phyloP scores from a whole-genome alignment of 1,140 invertebrate genomes.

The Hylyphantes graminicola region DNA sequence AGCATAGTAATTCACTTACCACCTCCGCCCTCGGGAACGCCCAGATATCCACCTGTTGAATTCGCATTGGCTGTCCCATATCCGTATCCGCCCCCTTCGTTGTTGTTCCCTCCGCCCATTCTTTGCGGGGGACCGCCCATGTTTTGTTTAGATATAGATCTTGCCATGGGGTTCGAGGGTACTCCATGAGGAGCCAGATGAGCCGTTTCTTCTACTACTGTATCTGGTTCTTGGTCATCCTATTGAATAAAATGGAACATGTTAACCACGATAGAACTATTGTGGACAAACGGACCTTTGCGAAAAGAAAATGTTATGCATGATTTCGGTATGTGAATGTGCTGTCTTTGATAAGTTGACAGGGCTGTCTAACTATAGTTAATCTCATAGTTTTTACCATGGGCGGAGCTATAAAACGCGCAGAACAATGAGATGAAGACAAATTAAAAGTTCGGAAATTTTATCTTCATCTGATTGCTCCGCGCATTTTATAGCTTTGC shows the following conservation, averaged over 20 bases:
- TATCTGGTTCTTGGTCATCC: constrained; percentile 77
- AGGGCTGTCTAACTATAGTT: too few species aligned
- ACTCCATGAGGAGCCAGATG: constrained; percentile 95
- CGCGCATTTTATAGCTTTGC: too few species aligned
- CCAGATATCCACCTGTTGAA: constrained; percentile 57
- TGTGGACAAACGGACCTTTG: too few species aligned
- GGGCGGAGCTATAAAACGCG: too few species aligned
- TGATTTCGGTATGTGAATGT: too few species aligned
- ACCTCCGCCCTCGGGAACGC: constrained; percentile 67
- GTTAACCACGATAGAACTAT: background rate
- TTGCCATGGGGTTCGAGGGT: constrained; percentile 89
- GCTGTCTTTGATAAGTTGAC: too few species aligned
- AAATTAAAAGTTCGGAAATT: too few species aligned
- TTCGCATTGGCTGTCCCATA: constrained; percentile 51
- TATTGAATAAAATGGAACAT: constrained; percentile 66
- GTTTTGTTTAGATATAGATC: constrained; percentile 82
- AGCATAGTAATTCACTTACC: background rate
- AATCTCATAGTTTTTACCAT: too few species aligned
- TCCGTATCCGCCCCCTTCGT: constrained; percentile 73
- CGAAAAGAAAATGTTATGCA: too few species aligned
- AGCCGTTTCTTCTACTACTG: constrained; percentile 83
- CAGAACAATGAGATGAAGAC: too few species aligned
- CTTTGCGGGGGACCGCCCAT: constrained; percentile 52
- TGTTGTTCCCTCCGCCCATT: constrained; percentile 66
- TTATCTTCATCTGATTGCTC: too few species aligned